phyloP scores from a whole-genome alignment of 2,888 invertebrate genomes.

The Psylliodes chrysocephalus region DNA sequence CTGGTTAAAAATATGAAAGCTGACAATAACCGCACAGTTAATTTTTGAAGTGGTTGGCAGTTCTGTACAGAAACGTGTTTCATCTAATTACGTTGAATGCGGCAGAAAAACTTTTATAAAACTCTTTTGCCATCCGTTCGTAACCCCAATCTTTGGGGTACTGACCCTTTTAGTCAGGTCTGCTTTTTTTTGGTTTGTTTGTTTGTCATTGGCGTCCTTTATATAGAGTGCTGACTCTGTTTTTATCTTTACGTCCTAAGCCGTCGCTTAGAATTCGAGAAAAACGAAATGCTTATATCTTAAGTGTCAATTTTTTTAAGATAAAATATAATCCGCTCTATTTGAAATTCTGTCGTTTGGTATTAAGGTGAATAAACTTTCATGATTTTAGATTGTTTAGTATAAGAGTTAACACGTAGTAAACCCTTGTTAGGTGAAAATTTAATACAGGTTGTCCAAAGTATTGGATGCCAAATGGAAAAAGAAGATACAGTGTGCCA shows the following conservation, averaged over 20 bases:
- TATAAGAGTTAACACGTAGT: no score
- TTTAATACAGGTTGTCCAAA: no score
- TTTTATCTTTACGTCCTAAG: neutral
- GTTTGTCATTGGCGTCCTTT: neutral
- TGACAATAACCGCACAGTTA: no score
- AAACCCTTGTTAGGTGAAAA: neutral
- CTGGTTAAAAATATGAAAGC: no score
- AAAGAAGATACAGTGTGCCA: no score
- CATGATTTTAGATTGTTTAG: neutral
- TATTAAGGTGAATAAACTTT: neutral
- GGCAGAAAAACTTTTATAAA: neutral
- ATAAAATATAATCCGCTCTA: neutral
- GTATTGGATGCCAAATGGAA: conserved; percentile 42
- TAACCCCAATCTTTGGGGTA: neutral
- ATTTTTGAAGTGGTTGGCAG: no score
- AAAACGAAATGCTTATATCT: neutral
- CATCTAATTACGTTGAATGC: neutral
- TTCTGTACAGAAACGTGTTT: neutral
- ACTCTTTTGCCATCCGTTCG: neutral
- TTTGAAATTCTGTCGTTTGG: neutral
- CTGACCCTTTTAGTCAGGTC: neutral
- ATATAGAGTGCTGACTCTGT: neutral
- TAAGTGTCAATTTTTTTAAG: neutral
- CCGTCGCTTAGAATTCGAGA: neutral
- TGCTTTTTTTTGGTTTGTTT: neutral